Percentiles rank a stretch among this genome's conserved stretches.
These are phyloP conservation scores for Microtus oregoni DNA, from an alignment of 2,113 vertebrate species.

Conservation along the genomic window DNA sequence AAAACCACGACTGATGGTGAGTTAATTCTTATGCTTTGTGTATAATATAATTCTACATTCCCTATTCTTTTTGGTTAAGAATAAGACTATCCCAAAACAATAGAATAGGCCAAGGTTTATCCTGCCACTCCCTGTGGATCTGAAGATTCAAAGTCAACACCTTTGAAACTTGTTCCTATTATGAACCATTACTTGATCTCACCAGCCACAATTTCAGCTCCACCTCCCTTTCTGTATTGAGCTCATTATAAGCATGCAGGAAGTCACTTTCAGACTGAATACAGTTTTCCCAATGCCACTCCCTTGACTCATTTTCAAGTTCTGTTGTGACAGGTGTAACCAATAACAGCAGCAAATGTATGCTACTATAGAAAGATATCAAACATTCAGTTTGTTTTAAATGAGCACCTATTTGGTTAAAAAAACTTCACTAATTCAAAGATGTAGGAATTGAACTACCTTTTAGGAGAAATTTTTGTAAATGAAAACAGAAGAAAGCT, in stretches of 20 bases:
- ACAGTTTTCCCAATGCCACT: slow-evolving; percentile 30
- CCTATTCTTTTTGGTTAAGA: slow-evolving; percentile 1
- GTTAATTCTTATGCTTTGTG: neutral
- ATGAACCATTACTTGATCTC: slow-evolving; percentile 49
- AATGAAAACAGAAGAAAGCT: neutral
- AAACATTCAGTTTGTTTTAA: neutral
- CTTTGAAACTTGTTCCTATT: slow-evolving; percentile 32
- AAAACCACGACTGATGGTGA: slow-evolving; percentile 24
- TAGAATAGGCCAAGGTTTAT: neutral
- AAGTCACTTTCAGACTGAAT: slow-evolving; percentile 62
- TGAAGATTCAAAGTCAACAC: slow-evolving; percentile 55
- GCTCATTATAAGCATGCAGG: slow-evolving; percentile 34
- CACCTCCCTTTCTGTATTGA: slow-evolving; percentile 55
- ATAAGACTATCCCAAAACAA: neutral
- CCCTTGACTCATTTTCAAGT: slow-evolving; percentile 51
- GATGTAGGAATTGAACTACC: neutral
- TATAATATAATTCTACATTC: neutral
- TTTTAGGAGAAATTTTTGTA: neutral
- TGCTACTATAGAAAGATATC: neutral
- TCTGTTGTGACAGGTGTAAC: neutral
- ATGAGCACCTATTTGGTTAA: neutral
- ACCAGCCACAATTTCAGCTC: slow-evolving; percentile 48
- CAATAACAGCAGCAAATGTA: neutral
- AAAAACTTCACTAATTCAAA: slow-evolving; percentile 32
- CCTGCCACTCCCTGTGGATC: slow-evolving; percentile 41